These are phyloP conservation scores for Onthophagus taurus DNA, from an alignment of 1,140 invertebrate species.

Conservation along the genomic window DNA sequence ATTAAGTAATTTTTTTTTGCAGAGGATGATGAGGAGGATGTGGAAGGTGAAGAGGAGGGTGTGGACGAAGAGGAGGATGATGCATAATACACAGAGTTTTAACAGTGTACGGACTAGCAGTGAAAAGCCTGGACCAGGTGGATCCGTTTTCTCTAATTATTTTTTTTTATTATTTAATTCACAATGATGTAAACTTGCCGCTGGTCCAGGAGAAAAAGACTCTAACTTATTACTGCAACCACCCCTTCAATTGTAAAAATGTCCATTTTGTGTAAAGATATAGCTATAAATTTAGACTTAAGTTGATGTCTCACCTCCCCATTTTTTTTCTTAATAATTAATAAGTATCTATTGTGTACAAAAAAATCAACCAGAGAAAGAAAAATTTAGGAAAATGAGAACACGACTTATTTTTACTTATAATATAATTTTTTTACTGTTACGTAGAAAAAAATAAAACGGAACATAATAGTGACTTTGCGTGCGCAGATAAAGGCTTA, in stretches of 20 bases:
- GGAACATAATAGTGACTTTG: too few species aligned
- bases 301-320: slow-evolving; percentile 25
- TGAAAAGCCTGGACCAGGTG: slow-evolving; percentile 13
- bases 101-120: slow-evolving; percentile 9
- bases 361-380: slow-evolving; percentile 8
- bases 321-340: slow-evolving; percentile 5
- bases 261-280: slow-evolving; percentile 40
- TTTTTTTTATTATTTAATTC: slow-evolving; percentile 22
- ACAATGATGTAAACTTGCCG: slow-evolving; percentile 16
- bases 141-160: too few species aligned
- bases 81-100: slow-evolving; percentile 32
- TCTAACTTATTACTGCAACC: slow-evolving; percentile 36
- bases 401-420: slow-evolving; percentile 11
- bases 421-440: slow-evolving; percentile 8
- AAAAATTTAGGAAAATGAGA: slow-evolving; percentile 5
- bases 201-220: slow-evolving; percentile 16
- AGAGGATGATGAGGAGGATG: slow-evolving; percentile 36
- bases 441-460: too few species aligned
- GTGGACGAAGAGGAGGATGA: slow-evolving; percentile 36
- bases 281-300: slow-evolving; percentile 40
- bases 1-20: slow-evolving; percentile 16
- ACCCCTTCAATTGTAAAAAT: slow-evolving; percentile 39
- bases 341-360: slow-evolving; percentile 11
- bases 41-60: slow-evolving; percentile 32
- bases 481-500: too few species aligned